Conservation (phyloP, 2,888 invertebrate species). For the Vanessa cardui region DNA sequence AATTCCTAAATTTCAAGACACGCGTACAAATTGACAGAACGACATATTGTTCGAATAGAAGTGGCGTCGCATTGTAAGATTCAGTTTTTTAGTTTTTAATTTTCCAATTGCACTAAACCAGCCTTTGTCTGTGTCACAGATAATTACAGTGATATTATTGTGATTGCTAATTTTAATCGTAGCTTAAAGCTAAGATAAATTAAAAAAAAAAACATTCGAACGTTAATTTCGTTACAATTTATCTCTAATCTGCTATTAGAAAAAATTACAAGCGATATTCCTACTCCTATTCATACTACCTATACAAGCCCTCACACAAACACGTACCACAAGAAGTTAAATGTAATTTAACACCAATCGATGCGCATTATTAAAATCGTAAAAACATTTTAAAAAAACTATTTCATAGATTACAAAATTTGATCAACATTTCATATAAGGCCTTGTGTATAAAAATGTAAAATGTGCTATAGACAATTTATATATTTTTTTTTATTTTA, state of each 20-base stretch:
- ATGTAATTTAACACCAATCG: not conserved
- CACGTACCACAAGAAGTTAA: not conserved
- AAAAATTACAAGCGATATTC: constrained; percentile 1
- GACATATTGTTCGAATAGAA: not conserved
- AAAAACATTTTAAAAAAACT: constrained; percentile 7
- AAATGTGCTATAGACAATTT: constrained; percentile 28
- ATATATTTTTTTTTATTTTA: constrained; percentile 1
- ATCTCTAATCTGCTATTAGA: constrained; percentile 6
- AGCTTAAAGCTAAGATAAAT: constrained; percentile 2
- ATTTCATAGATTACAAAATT: constrained; percentile 18
- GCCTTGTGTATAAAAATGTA: constrained; percentile 35
- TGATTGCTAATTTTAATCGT: constrained; percentile 1
- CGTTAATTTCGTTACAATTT: not conserved
- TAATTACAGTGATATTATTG: not conserved
- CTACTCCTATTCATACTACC: not conserved
- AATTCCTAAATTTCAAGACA: constrained; percentile 12
- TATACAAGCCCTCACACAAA: constrained; percentile 6
- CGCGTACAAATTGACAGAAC: not conserved
- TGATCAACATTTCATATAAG: constrained; percentile 15
- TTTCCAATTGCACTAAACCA: not conserved
- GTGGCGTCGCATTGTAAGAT: not conserved
- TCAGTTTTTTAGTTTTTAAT: not conserved
- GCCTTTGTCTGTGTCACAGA: not conserved
- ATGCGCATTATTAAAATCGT: not conserved
- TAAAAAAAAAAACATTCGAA: not conserved